These are phyloP conservation scores for Yponomeuta evonymella DNA, from an alignment of 2,888 invertebrate genomes.

Conservation along the genomic window DNA sequence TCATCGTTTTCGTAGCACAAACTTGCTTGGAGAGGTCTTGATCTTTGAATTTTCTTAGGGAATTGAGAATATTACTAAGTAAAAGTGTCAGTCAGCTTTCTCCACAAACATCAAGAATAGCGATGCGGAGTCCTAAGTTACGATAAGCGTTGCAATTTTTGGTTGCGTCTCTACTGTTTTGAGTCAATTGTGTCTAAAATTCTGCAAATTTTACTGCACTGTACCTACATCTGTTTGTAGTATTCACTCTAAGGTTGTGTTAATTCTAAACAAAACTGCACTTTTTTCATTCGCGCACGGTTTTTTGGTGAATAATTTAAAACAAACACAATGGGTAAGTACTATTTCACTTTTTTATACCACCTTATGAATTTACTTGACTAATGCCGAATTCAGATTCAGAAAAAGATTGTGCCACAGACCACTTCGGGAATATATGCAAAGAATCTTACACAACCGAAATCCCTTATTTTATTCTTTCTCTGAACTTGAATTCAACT, in stretches of 20 bases:
- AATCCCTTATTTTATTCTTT: no score
- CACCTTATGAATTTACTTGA: not conserved
- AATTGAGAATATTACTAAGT: no score
- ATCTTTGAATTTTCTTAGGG: no score
- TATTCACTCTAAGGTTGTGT: not conserved
- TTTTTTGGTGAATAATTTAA: not conserved
- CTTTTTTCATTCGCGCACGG: not conserved
- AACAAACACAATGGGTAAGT: not conserved
- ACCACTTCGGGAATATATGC: no score
- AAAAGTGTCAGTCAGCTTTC: no score
- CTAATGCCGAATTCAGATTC: no score
- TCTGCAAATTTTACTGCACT: not conserved
- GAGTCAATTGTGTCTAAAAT: not conserved
- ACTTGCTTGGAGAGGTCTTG: no score
- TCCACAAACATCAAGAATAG: no score
- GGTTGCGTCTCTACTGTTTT: not conserved
- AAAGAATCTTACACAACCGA: no score
- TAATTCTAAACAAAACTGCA: not conserved
- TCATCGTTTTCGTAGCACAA: not conserved
- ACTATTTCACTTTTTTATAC: not conserved
- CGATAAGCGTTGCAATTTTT: no score
- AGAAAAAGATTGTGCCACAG: no score
- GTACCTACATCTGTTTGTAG: not conserved
- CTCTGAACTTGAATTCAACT: not conserved
- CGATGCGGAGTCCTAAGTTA: no score